Evolutionary conservation across 2,113 vertebrate genomes (phyloP).

Genomic region (Oreotrochilus melanogaster): DNA sequence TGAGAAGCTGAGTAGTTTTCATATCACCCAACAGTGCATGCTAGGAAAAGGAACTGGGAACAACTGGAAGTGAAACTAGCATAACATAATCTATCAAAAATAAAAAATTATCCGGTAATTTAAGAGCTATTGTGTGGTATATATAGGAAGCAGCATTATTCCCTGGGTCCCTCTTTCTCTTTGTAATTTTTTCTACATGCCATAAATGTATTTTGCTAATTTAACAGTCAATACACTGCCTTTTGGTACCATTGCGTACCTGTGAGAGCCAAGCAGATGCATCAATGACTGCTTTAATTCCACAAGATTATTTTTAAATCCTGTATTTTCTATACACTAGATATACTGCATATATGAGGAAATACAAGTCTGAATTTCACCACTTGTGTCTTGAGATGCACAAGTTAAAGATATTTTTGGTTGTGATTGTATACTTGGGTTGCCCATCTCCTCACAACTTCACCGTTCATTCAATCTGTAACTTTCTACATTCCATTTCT

Average conservation of each 20-base stretch:
- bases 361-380: not conserved
- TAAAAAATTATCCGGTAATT: not conserved
- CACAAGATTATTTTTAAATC: not conserved
- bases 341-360: not conserved
- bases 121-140: not conserved
- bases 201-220: not conserved
- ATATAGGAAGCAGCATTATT: not conserved
- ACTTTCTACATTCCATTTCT: not conserved
- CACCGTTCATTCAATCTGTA: not conserved
- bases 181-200: not conserved
- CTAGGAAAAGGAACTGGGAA: not conserved
- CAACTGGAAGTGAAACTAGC: not conserved
- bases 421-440: not conserved
- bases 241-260: not conserved
- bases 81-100: not conserved
- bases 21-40: not conserved
- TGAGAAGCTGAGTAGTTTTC: not conserved
- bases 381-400: not conserved
- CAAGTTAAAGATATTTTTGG: not conserved
- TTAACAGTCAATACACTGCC: not conserved
- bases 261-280: not conserved
- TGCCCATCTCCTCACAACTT: not conserved
- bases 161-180: not conserved
- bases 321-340: not conserved
- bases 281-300: not conserved